phyloP scores from a whole-genome alignment of 2,797 vertebrate genomes.

The Lagocephalus sceleratus region DNA sequence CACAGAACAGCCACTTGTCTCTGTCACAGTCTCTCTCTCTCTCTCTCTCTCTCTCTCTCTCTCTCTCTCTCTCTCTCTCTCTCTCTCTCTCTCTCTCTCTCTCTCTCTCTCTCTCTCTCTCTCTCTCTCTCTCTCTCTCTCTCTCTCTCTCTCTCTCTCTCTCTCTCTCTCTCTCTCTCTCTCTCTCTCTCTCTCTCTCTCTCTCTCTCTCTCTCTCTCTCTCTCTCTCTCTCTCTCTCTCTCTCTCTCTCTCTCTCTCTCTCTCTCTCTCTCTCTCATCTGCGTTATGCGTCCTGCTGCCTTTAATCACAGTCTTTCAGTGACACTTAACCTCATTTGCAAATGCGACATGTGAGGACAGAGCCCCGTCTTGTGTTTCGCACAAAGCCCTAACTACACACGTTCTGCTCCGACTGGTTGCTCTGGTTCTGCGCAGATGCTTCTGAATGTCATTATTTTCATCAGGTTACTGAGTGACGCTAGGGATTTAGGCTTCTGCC shows the following conservation, averaged over 20 bases:
- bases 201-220: slow-evolving; percentile 10
- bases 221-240: slow-evolving; percentile 9
- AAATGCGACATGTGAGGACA: slow-evolving; percentile 18
- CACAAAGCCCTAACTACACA: background rate
- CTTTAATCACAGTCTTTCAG: slow-evolving; percentile 31
- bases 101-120: slow-evolving; percentile 9
- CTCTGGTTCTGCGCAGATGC: background rate
- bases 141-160: slow-evolving; percentile 10
- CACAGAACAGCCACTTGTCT: slow-evolving; percentile 33
- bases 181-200: slow-evolving; percentile 11
- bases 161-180: slow-evolving; percentile 9
- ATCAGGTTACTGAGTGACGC: background rate
- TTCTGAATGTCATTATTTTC: slow-evolving; percentile 1
- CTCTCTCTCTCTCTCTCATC: slow-evolving; percentile 8
- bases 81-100: slow-evolving; percentile 10
- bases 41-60: slow-evolving; percentile 9
- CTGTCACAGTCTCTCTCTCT: background rate
- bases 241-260: slow-evolving; percentile 13
- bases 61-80: slow-evolving; percentile 11
- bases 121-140: slow-evolving; percentile 11
- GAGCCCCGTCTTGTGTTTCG: background rate
- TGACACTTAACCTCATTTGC: slow-evolving; percentile 37
- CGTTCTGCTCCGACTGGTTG: slow-evolving; percentile 1
- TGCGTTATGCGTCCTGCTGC: slow-evolving; percentile 10
- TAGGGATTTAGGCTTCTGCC: slow-evolving; percentile 8